phyloP scores from a whole-genome alignment of 2,888 invertebrate genomes.

The Eledone cirrhosa region DNA sequence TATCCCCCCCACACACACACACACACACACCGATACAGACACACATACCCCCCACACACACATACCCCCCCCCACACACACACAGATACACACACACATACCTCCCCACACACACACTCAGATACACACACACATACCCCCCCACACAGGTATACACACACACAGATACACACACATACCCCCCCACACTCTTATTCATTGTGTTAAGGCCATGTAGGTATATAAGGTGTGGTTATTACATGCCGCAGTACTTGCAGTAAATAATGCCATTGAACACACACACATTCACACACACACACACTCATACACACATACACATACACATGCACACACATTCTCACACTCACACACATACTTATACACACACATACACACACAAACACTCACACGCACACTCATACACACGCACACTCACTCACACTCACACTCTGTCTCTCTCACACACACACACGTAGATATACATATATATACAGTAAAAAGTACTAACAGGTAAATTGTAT shows the following conservation, averaged over 20 bases:
- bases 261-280: background rate
- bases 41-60: too few relatives aligned
- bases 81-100: background rate
- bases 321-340: too few relatives aligned
- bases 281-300: background rate
- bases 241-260: too few relatives aligned
- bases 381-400: too few relatives aligned
- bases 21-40: background rate
- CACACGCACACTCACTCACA: too few relatives aligned
- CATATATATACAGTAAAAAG: too few relatives aligned
- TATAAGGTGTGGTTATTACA: background rate
- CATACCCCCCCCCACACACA: background rate
- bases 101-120: background rate
- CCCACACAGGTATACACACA: background rate
- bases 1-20: background rate
- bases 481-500: too few relatives aligned
- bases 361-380: too few relatives aligned
- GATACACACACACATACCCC: background rate
- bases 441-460: too few relatives aligned
- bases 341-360: too few relatives aligned
- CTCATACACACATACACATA: too few relatives aligned
- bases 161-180: background rate
- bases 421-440: too few relatives aligned
- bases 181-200: background rate
- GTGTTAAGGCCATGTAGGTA: background rate